Conservation (phyloP, 64 coral and sea anemone species). For the Stylophora pistillata region DNA sequence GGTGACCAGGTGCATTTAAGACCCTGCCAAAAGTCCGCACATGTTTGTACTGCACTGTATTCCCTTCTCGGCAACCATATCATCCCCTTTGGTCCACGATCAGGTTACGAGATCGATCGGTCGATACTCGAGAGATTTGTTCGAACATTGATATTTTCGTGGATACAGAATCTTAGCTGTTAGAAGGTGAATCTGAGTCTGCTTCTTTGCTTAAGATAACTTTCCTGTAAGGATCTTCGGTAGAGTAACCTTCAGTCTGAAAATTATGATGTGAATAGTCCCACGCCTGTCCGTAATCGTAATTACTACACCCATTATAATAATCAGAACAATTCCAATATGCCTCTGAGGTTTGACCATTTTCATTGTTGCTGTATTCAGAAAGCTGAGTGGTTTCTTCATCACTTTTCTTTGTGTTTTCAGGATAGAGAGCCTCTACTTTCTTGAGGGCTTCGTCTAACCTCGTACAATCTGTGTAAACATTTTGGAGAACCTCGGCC, state of each 20-base stretch:
- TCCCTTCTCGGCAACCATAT: too few species aligned
- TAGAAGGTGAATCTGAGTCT: background rate
- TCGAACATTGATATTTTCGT: too few species aligned
- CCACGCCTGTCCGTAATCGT: background rate
- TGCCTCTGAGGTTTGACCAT: background rate
- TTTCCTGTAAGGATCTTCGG: slow-evolving; percentile 26
- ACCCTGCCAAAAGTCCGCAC: too few species aligned
- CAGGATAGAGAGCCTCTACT: slow-evolving; percentile 27
- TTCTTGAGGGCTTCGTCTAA: slow-evolving; percentile 63
- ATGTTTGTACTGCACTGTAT: too few species aligned
- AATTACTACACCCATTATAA: background rate
- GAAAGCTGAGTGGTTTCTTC: background rate
- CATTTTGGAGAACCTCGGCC: slow-evolving; percentile 55
- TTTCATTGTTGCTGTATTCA: background rate
- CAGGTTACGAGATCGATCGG: too few species aligned
- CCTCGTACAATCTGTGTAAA: slow-evolving; percentile 61
- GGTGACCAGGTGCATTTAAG: too few species aligned
- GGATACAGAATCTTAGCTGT: too few species aligned
- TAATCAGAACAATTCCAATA: slow-evolving; percentile 15
- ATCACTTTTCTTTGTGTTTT: background rate
- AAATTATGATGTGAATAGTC: background rate
- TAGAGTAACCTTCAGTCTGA: background rate
- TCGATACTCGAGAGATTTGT: too few species aligned
- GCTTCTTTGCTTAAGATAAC: background rate
- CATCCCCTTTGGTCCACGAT: too few species aligned